A percentile compares a stretch with the other conserved stretches of the same genome.
These are phyloP conservation scores for Eupithecia tripunctaria DNA, from an alignment of 2,888 invertebrate species.

Conservation along the genomic window DNA sequence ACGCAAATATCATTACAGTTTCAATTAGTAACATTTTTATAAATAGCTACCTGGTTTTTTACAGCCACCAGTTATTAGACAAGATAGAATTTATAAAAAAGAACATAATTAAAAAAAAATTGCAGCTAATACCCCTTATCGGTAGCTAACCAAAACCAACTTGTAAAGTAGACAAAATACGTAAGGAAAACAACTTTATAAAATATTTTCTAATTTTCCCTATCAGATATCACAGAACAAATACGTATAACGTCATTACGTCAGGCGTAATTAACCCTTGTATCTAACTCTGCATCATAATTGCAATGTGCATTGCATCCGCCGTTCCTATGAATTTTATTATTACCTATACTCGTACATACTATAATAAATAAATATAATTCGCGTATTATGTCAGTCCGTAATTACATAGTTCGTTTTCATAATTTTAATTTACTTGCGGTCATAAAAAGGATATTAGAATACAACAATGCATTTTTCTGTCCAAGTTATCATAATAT, in stretches of 20 bases:
- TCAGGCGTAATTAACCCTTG: slow-evolving; percentile 70
- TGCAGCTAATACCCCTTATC: too few relatives aligned
- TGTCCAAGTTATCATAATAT: neutral
- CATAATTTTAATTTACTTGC: neutral
- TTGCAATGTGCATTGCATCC: slow-evolving; percentile 77
- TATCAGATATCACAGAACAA: slow-evolving; percentile 22
- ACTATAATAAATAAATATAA: slow-evolving; percentile 48
- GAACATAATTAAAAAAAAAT: too few relatives aligned
- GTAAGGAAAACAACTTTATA: neutral
- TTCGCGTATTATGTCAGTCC: slow-evolving; percentile 22
- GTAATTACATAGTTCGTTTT: slow-evolving; percentile 2
- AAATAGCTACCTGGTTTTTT: too few relatives aligned
- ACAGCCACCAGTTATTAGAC: too few relatives aligned
- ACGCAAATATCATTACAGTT: neutral
- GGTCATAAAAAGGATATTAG: neutral
- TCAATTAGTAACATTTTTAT: too few relatives aligned
- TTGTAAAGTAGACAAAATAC: too few relatives aligned
- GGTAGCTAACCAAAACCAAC: too few relatives aligned
- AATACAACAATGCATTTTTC: neutral
- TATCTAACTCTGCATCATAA: slow-evolving; percentile 78
- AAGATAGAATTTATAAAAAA: too few relatives aligned
- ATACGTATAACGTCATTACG: slow-evolving; percentile 21
- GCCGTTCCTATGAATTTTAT: slow-evolving; percentile 61
- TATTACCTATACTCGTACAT: slow-evolving; percentile 35
- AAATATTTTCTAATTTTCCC: neutral